A percentile compares a stretch with the other conserved stretches of the same genome.
These are phyloP conservation scores for Drosophila pseudotalamancana DNA, from an alignment of 2,888 invertebrate genomes.

Conservation along the genomic window DNA sequence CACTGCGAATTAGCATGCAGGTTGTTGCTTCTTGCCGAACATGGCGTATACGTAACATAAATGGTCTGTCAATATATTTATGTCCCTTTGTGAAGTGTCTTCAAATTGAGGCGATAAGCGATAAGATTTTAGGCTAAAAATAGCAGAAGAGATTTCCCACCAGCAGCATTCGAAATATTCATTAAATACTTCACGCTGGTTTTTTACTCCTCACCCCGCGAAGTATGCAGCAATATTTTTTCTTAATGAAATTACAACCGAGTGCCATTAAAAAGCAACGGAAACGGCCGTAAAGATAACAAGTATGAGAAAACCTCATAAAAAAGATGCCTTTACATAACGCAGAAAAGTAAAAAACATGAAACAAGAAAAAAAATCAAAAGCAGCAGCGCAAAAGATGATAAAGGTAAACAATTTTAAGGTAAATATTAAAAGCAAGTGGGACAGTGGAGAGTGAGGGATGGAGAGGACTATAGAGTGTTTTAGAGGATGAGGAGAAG, in stretches of 20 bases:
- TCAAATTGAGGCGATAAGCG: conserved; percentile 47
- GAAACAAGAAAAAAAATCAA: neutral
- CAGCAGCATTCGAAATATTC: conserved; percentile 50
- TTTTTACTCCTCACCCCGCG: conserved; percentile 9
- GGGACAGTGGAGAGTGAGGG: neutral
- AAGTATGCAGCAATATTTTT: conserved; percentile 26
- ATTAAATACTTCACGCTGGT: too few relatives aligned
- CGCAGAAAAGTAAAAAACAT: neutral
- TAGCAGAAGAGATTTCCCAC: conserved; percentile 40
- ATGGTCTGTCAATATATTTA: neutral
- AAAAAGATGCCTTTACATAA: conserved; percentile 29
- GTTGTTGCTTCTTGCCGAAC: conserved; percentile 19
- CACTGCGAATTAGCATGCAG: conserved; percentile 68
- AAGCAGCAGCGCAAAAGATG: conserved; percentile 23
- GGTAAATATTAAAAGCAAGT: conserved; percentile 61
- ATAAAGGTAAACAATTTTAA: conserved; percentile 67
- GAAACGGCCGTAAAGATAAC: conserved; percentile 64
- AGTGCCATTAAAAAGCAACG: conserved; percentile 69
- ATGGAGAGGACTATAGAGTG: too few relatives aligned
- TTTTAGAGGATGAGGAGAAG: too few relatives aligned
- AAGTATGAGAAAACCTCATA: conserved; percentile 36
- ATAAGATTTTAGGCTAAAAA: conserved; percentile 66
- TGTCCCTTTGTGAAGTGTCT: conserved; percentile 32
- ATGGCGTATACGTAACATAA: conserved; percentile 33
- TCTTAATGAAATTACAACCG: conserved; percentile 65